Conservation (phyloP, 2,888 invertebrate species). For the Tigriopus californicus region DNA sequence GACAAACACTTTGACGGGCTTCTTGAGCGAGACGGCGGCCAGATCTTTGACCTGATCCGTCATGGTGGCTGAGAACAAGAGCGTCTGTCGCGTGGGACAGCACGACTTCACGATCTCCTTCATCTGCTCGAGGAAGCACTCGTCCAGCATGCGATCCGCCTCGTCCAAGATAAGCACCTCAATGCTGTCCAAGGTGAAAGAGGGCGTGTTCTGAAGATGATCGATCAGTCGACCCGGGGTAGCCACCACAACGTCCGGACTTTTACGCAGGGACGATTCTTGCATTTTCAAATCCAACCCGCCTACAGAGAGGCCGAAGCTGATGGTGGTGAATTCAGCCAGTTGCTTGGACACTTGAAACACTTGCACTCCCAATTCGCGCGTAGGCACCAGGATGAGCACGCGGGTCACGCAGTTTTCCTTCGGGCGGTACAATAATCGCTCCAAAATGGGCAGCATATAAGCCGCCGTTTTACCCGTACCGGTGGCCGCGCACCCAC, state of each 20-base stretch:
- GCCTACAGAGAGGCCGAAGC: conserved; percentile 65
- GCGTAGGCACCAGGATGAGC: conserved; percentile 80
- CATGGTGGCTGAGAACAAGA: conserved; percentile 98
- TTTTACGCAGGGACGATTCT: conserved; percentile 40
- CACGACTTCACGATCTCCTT: conserved; percentile 90
- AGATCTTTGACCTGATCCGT: conserved; percentile 91
- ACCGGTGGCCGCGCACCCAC: conserved; percentile 96
- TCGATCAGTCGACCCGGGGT: conserved; percentile 95
- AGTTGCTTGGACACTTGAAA: conserved; percentile 82
- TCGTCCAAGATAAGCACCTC: conserved; percentile 68
- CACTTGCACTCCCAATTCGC: conserved; percentile 94
- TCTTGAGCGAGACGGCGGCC: conserved; percentile 73
- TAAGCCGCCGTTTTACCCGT: conserved; percentile 97
- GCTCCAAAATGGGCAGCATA: conserved; percentile 88
- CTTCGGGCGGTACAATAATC: conserved; percentile 65
- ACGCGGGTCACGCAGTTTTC: conserved; percentile 51
- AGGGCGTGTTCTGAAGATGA: conserved; percentile 84
- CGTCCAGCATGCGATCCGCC: conserved; percentile 73
- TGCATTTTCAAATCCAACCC: conserved; percentile 61
- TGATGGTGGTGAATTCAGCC: conserved; percentile 57
- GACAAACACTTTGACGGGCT: conserved; percentile 84
- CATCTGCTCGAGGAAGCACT: conserved; percentile 97
- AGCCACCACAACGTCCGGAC: conserved; percentile 91
- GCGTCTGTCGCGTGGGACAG: conserved; percentile 73
- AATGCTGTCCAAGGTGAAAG: conserved; percentile 68